These are phyloP conservation scores for Ascaphus truei DNA, from an alignment of 2,113 vertebrate genomes.

Conservation along the genomic window DNA sequence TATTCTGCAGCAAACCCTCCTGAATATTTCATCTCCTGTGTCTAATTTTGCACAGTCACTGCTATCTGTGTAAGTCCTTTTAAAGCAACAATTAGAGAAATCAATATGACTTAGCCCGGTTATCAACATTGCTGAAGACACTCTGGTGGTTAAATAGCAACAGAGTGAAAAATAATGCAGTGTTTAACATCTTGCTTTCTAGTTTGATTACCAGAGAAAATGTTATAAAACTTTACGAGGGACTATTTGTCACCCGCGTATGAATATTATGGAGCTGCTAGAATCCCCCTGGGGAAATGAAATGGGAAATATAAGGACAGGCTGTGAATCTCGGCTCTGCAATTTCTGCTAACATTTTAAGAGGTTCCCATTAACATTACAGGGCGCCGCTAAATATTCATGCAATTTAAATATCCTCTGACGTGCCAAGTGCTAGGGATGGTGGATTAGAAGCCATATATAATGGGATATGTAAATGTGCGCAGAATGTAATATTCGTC, in stretches of 20 bases:
- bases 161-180: neutral
- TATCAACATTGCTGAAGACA: neutral
- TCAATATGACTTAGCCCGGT: neutral
- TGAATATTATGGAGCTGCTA: neutral
- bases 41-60: constrained; percentile 16
- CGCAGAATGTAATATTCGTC: neutral
- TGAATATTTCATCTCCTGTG: constrained; percentile 26
- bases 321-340: constrained; percentile 1
- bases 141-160: neutral
- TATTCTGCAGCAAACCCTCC: neutral
- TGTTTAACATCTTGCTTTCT: neutral
- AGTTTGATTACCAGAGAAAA: neutral
- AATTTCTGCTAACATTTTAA: constrained; percentile 24
- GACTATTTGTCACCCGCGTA: constrained; percentile 2
- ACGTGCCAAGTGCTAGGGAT: neutral
- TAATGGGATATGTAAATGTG: constrained; percentile 27
- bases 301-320: constrained; percentile 11
- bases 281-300: neutral
- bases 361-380: constrained; percentile 34
- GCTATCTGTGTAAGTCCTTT: neutral
- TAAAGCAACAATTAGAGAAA: neutral
- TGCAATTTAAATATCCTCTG: constrained; percentile 31
- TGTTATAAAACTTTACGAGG: constrained; percentile 1
- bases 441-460: constrained; percentile 8
- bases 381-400: constrained; percentile 36